Evolutionary conservation across 2,113 vertebrate genomes (phyloP).

Genomic region (Zapus hudsonius): DNA sequence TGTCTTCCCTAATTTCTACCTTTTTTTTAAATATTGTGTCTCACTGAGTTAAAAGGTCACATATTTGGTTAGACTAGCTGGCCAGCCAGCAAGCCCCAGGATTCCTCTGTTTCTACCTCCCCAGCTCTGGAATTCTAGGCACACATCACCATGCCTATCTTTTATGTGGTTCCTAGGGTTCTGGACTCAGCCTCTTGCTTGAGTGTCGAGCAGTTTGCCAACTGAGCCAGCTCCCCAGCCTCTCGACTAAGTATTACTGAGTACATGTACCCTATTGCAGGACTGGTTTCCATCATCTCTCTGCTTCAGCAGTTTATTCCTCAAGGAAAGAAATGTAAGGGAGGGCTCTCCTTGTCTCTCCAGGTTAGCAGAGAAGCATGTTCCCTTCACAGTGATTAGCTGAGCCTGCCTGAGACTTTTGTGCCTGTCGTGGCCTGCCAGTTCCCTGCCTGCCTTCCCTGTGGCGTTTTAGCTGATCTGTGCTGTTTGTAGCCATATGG

Average conservation of each 20-base stretch:
- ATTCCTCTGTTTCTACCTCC: too few relatives aligned
- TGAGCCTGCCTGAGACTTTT: conserved; percentile 69
- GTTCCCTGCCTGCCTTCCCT: conserved; percentile 73
- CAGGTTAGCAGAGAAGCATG: conserved; percentile 71
- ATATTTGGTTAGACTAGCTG: too few relatives aligned
- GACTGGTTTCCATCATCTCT: neutral
- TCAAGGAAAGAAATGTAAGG: neutral
- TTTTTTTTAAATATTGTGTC: too few relatives aligned
- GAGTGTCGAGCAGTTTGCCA: too few relatives aligned
- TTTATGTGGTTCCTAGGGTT: too few relatives aligned
- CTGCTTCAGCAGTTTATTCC: conserved; percentile 15
- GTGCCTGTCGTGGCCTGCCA: conserved; percentile 68
- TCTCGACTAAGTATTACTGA: neutral
- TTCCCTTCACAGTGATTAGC: conserved; percentile 76
- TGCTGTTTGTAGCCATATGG: conserved; percentile 78
- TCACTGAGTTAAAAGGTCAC: too few relatives aligned
- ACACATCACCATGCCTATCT: too few relatives aligned
- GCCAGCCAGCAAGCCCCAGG: too few relatives aligned
- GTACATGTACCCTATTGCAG: neutral
- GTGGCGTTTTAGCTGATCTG: conserved; percentile 77
- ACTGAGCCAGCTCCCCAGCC: too few relatives aligned
- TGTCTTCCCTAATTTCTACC: too few relatives aligned
- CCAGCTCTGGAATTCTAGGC: too few relatives aligned
- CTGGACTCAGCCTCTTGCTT: too few relatives aligned
- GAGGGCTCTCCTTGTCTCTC: conserved; percentile 65